These are phyloP conservation scores for Edolisoma coerulescens DNA, from an alignment of 2,113 vertebrate genomes.

Conservation along the genomic window DNA sequence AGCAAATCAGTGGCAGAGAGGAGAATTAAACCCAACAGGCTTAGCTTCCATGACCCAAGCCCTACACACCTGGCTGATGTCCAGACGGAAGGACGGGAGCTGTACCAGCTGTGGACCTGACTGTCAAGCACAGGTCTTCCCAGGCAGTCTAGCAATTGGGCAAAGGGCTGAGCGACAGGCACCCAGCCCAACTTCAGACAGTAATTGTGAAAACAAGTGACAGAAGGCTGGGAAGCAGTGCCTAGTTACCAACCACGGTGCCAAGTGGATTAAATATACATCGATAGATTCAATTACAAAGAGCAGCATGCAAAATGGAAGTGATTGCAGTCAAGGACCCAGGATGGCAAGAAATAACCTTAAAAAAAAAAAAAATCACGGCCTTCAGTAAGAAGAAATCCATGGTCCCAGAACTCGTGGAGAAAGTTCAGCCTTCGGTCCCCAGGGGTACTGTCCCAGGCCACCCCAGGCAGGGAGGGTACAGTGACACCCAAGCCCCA, in stretches of 20 bases:
- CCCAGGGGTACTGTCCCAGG: background rate
- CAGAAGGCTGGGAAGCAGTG: slow-evolving; percentile 50
- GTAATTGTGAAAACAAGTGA: slow-evolving; percentile 51
- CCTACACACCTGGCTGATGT: background rate
- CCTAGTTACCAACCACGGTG: slow-evolving; percentile 38
- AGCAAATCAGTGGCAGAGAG: slow-evolving; percentile 21
- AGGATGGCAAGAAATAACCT: background rate
- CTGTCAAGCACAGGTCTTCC: background rate
- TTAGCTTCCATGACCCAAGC: background rate
- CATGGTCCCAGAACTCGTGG: fast-evolving
- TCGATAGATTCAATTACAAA: slow-evolving; percentile 53
- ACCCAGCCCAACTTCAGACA: slow-evolving; percentile 13
- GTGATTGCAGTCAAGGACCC: slow-evolving; percentile 7
- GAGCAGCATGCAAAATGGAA: slow-evolving; percentile 35
- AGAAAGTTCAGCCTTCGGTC: background rate
- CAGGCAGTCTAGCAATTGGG: background rate
- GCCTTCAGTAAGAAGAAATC: background rate
- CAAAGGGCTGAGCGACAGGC: background rate
- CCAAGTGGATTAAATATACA: slow-evolving; percentile 63
- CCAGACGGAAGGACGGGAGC: background rate
- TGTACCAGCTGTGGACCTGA: background rate
- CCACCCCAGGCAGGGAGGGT: background rate
- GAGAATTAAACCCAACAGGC: slow-evolving; percentile 27
- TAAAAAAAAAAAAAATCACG: background rate
- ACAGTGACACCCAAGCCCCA: background rate